Evolutionary conservation across 2,113 vertebrate species (phyloP).

Genomic region (Xenus cinereus): DNA sequence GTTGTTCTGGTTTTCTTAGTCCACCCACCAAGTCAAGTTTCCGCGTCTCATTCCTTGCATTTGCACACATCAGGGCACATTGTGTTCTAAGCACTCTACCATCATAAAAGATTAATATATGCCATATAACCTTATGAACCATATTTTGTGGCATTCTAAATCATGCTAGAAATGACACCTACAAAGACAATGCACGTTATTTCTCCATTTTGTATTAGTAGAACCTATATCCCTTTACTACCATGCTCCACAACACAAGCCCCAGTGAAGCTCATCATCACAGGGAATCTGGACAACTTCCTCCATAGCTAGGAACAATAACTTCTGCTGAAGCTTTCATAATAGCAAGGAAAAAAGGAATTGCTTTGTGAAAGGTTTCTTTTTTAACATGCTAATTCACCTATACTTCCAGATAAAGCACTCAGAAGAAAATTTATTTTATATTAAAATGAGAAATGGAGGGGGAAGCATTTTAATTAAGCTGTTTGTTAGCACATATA

Average conservation of each 20-base stretch:
- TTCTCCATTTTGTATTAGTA: not conserved
- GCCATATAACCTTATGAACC: not conserved
- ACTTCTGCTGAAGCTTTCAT: constrained; percentile 58
- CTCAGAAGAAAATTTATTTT: not conserved
- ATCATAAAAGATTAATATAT: not conserved
- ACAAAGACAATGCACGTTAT: not conserved
- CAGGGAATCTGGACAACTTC: constrained; percentile 24
- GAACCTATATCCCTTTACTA: not conserved
- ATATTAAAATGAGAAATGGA: not conserved
- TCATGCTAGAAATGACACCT: not conserved
- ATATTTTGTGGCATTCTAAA: not conserved
- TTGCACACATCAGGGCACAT: accelerated
- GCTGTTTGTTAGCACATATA: constrained; percentile 36
- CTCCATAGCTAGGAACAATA: constrained; percentile 49
- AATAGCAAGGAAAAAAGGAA: constrained; percentile 48
- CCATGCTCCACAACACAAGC: not conserved
- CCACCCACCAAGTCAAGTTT: not conserved
- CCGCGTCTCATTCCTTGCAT: not conserved
- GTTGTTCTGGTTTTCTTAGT: not conserved
- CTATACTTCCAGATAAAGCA: constrained; percentile 48
- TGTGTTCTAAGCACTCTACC: not conserved
- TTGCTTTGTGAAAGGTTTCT: constrained; percentile 51
- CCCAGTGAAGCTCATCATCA: not conserved
- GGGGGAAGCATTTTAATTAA: constrained; percentile 45
- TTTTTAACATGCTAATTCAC: constrained; percentile 51